Base-by-base conservation (phyloP, 2,888 invertebrate species). In the Dynastes grantii region DNA sequence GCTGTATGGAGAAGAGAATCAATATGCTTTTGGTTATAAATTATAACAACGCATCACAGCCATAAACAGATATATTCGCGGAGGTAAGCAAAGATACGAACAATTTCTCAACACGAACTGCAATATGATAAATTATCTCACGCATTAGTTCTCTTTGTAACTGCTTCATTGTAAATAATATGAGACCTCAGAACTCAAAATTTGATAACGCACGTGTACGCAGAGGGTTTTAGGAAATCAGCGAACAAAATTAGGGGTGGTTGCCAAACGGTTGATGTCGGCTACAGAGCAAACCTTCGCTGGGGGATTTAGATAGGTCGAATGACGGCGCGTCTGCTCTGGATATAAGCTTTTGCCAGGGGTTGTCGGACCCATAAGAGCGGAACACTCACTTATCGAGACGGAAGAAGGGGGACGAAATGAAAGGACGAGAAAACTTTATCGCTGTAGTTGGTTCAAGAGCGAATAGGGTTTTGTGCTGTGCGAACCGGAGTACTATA, bases 331-430 rank as follows among this genome's bases (percentile, higher is more conserved):
- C 73, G 73, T 73, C 73, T 58, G 40, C 40, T 32, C 16, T 73
- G 58, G 22, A 73, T 73, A 58, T 58, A 58, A 73, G 73, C 73
- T 58, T 71, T 68, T 58, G 58, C 73, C 58, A 61, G 61, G 73
- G 73, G 68, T 68, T 68, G 68, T 68, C 63, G 61, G 13, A 61
- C 73, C 61, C 73, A 61, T 61, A 61, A 75, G 61, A 61, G 73
- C 61, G 73, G 61, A 75, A 61, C 73, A 75, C 73, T 75, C 61
- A 58, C 61, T 75, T 75, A 75, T 75, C 61, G 45, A 16, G 73
- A 45, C 61, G 49, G 73, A 45, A 61, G 73, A 55, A 75, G 61
- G 61, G 37, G 37, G 49, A 45, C 49, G 29, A 27, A 75, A 61
- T 75, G 73, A 75, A 75, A 27, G 73, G 45, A 75, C 55, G 61